Evolutionary conservation across 2,113 vertebrate genomes (phyloP).

Genomic region (Apeltes quadracus): DNA sequence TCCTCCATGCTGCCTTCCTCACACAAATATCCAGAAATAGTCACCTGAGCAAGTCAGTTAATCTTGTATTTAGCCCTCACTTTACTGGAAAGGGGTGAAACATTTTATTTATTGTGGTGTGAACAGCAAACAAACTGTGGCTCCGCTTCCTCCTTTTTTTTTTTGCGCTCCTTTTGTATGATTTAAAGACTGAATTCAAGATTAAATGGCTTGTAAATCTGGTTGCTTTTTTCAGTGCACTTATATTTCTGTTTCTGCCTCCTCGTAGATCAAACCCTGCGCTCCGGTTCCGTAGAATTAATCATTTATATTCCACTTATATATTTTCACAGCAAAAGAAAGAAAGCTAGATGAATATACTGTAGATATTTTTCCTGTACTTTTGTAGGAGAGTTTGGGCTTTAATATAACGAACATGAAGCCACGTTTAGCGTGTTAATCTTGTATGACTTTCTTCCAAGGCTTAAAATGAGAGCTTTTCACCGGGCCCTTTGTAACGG

Average conservation of each 20-base stretch:
- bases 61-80: slow-evolving; percentile 63
- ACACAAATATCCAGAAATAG: slow-evolving; percentile 14
- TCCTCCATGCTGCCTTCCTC: slow-evolving; percentile 31
- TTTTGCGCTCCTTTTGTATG: slow-evolving; percentile 67
- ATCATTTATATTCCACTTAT: slow-evolving; percentile 6
- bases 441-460: slow-evolving; percentile 26
- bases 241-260: slow-evolving; percentile 29
- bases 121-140: slow-evolving; percentile 22
- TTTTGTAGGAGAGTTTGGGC: slow-evolving; percentile 47
- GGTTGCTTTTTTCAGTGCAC: slow-evolving; percentile 19
- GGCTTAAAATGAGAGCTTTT: background rate
- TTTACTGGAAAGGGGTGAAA: slow-evolving; percentile 14
- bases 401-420: slow-evolving; percentile 1
- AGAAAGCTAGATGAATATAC: slow-evolving; percentile 14
- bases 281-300: background rate
- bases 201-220: slow-evolving; percentile 70
- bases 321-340: slow-evolving; percentile 32
- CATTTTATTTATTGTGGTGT: slow-evolving; percentile 61
- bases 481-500: background rate
- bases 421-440: background rate
- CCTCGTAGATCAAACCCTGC: slow-evolving; percentile 28
- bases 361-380: slow-evolving; percentile 55
- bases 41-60: slow-evolving; percentile 53
- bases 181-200: slow-evolving; percentile 67
- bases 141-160: slow-evolving; percentile 28